These are phyloP conservation scores for Spodoptera littoralis DNA, from an alignment of 2,888 invertebrate genomes.

Conservation along the genomic window DNA sequence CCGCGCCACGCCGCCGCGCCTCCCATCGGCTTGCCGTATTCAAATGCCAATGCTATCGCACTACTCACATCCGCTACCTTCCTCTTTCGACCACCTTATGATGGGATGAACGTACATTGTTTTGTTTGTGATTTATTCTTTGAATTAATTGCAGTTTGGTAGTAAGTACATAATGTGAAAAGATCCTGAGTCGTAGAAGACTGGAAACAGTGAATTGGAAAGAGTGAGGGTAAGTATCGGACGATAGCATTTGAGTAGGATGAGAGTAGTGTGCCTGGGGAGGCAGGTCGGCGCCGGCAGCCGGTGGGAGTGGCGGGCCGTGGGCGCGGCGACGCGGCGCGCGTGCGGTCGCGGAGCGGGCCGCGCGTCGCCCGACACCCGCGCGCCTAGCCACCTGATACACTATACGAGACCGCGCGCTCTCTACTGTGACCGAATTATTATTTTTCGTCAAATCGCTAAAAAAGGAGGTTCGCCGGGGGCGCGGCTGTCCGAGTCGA, in stretches of 20 bases:
- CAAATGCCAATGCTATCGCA: conserved; percentile 38
- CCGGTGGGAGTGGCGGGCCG: conserved; percentile 48
- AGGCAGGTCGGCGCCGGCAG: conserved; percentile 21
- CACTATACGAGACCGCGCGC: conserved; percentile 71
- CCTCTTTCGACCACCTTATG: background rate
- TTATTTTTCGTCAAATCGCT: conserved; percentile 52
- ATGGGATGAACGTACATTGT: conserved; percentile 6
- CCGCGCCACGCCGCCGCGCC: conserved; percentile 52
- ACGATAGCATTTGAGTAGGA: conserved; percentile 61
- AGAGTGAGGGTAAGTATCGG: conserved; percentile 6
- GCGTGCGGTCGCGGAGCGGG: conserved; percentile 60
- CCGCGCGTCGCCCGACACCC: conserved; percentile 81
- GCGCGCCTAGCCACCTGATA: conserved; percentile 83
- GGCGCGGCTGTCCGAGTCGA: conserved; percentile 89
- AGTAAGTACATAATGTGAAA: background rate
- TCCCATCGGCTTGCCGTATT: conserved; percentile 57
- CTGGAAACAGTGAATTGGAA: conserved; percentile 9
- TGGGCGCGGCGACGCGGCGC: conserved; percentile 49
- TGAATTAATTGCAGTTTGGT: background rate
- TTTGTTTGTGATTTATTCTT: background rate
- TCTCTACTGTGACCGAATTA: conserved; percentile 71
- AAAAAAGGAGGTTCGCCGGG: conserved; percentile 83
- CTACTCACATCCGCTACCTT: conserved; percentile 9
- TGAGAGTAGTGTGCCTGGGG: conserved; percentile 24
- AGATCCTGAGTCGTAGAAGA: conserved; percentile 3